Evolutionary conservation across 1,140 invertebrate genomes (phyloP).

Genomic region (Drosophila trapezifrons): DNA sequence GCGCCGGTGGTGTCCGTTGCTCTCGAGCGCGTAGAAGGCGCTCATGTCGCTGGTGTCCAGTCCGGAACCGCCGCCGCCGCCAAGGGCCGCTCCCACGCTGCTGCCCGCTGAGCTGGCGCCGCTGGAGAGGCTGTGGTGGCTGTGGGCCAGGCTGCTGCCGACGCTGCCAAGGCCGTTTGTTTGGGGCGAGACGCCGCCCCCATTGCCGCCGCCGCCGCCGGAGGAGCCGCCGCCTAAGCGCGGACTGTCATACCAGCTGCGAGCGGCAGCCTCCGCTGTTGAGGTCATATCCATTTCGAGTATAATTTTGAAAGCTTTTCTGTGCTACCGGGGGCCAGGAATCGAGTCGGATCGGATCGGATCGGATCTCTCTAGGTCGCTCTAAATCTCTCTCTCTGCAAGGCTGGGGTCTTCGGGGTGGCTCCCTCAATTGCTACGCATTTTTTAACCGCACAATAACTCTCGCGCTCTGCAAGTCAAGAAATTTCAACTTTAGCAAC

Average conservation of each 20-base stretch:
- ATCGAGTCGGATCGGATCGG: constrained; percentile 37
- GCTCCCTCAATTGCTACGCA: constrained; percentile 19
- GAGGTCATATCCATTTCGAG: constrained; percentile 85
- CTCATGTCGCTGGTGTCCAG: constrained; percentile 83
- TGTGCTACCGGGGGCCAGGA: constrained; percentile 56
- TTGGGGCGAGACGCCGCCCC: constrained; percentile 77
- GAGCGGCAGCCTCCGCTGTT: constrained; percentile 84
- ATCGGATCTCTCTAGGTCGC: constrained; percentile 6
- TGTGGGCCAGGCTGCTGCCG: constrained; percentile 73
- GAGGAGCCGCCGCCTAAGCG: constrained; percentile 72
- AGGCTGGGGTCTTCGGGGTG: neutral
- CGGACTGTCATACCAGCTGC: constrained; percentile 84
- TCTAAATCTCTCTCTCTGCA: constrained; percentile 11
- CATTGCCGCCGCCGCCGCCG: constrained; percentile 38
- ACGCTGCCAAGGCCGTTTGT: constrained; percentile 75
- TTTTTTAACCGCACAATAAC: constrained; percentile 34
- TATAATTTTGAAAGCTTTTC: constrained; percentile 84
- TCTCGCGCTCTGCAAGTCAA: constrained; percentile 33
- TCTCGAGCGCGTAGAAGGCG: constrained; percentile 83
- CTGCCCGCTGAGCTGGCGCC: constrained; percentile 74
- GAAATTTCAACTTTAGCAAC: constrained; percentile 50
- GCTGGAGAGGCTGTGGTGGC: constrained; percentile 80
- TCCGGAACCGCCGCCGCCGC: constrained; percentile 69
- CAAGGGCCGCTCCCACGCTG: constrained; percentile 63
- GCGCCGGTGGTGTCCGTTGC: constrained; percentile 80